Evolutionary conservation across 2,888 invertebrate species (phyloP).

Genomic region (Cordilura impudica): DNA sequence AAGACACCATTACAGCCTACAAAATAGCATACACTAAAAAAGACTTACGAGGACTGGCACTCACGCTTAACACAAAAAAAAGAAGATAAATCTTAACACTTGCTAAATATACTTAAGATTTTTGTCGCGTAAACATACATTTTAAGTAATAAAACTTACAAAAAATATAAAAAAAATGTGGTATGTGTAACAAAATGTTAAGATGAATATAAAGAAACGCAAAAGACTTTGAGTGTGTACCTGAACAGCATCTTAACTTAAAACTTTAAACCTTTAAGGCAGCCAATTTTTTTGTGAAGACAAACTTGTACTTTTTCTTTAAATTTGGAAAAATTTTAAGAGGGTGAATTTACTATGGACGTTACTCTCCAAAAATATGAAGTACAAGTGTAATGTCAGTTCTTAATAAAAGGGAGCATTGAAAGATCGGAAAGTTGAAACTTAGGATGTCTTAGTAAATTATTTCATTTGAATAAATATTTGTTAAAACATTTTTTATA

Average conservation of each 20-base stretch:
- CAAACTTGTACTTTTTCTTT: no score
- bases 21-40: conserved; percentile 5
- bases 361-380: no score
- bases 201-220: conserved; percentile 22
- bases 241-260: conserved; percentile 50
- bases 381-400: no score
- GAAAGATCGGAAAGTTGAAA: no score
- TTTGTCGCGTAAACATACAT: conserved; percentile 64
- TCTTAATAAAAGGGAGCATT: no score
- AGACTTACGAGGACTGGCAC: not conserved
- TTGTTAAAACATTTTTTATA: no score
- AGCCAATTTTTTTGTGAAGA: no score
- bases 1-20: conserved; percentile 19
- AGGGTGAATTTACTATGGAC: no score
- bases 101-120: conserved; percentile 65
- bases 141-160: conserved; percentile 40
- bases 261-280: not conserved
- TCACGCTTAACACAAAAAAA: not conserved
- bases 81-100: conserved; percentile 65
- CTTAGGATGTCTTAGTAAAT: no score
- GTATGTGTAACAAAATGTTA: conserved; percentile 49
- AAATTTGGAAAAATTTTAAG: no score
- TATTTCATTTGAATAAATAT: no score
- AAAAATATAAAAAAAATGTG: conserved; percentile 11
- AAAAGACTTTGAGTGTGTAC: conserved; percentile 22